Evolutionary conservation across 2,888 invertebrate species (phyloP), one percentile per base, ranked within the genome.

Genomic region (Hoplodrina ambigua): DNA sequence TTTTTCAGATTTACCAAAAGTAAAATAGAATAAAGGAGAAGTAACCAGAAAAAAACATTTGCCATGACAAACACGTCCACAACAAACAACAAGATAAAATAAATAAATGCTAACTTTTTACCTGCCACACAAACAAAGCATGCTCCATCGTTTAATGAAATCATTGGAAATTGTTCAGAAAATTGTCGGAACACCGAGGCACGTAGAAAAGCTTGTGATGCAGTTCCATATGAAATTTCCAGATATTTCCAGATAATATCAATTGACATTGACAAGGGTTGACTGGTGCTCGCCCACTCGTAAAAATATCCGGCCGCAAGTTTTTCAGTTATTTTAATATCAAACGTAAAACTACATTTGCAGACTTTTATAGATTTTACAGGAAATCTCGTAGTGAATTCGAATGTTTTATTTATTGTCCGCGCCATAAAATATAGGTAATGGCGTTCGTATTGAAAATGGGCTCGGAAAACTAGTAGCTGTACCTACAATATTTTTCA

Each of bases 181-280:
- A 73, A 69, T 75, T 66, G 62, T 68, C 76, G 72, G 66, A 76
- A 50, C 72, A 68, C 58, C 69, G 72, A 80, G n/a, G n/a, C 85
- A 85, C 86, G 85, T 82, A 87, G 82, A 20, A 10, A 49, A 71
- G 66, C 78, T 20, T 80, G 75, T 80, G 85, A 85, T 93, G 93
- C 92, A 94, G 90, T 93, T 91, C 90, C 89, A 91, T 92, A 93
- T 91, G 89, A 92, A 91, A 91, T 89, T 90, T 88, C 83, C 88
- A 87, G 91, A 92, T 94, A 94, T 90, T 90, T 87, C 84, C 89
- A 86, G 92, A 92, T 94, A 94, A 94, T 93, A 85, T 90, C 87
- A 84, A 81, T 67, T 93, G 94, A 95, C 94, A 91, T 87, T 94
- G 94, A 95, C 92, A 91, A 90, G 94, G 94, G 94, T 94, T 88